Evolutionary conservation across 2,797 vertebrate species (phyloP), one percentile per base, ranked within the genome.

Genomic region (Notoglanidium macrostoma): DNA sequence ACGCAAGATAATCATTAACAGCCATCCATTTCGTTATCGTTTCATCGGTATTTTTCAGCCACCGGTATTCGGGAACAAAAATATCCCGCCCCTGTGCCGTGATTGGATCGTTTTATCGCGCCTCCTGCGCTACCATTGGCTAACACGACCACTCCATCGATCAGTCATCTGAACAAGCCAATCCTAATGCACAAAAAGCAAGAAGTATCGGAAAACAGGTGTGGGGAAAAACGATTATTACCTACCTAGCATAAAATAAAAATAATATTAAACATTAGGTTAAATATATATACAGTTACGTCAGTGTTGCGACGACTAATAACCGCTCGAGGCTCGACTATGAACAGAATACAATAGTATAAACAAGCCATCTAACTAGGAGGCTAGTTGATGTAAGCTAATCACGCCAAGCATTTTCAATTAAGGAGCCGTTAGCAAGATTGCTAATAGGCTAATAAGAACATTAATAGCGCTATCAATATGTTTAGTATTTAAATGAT

Each of bases 341-440:
- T 26, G 8, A 81, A n/a, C 57, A 15, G 10, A 51, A 68, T 17
- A 23, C 17, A 49, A 32, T 49, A 49, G 32, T 5, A 82, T 29
- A 83, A 32, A 32, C 49, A 80, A 77, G 23, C 61, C 44, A 46
- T n/a, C 23, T 8, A 57, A 57, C 54, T 44, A 80, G 46, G 61
- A 83, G 9, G 61, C 61, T 67, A 67, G n/a, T 46, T n/a, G 17
- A 81, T 46, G 59, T 23, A 92, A 93, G 93, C 83, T 86, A 86
- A 70, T 44, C 44, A 63, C 77, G 11, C 44, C 46, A 40, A 21
- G 21, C 11, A n/a, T 63, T 73, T 70, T 65, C 46, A 63, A 14
- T 12, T 19, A 11, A 12, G 1, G 1, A 61, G 15, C 19, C 54
- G 19, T 23, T 12, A 12, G 40, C 26, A 65, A 63, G 6, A 32